Conservation (phyloP, 2,797 vertebrate species). For the Acipenser ruthenus region DNA sequence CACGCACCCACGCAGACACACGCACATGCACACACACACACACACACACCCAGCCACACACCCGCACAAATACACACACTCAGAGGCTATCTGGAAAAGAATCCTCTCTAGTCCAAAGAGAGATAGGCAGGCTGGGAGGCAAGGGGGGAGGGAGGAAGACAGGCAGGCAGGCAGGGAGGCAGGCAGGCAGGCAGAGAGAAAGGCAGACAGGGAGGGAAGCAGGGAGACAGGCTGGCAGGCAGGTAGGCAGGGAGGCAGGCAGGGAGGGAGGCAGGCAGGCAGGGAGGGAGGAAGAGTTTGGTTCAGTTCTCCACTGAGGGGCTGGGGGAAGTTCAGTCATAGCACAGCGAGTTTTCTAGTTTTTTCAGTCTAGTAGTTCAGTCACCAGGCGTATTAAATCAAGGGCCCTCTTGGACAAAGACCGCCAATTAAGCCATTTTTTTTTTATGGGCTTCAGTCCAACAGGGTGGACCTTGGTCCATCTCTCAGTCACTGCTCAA, state of each 20-base stretch:
- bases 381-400: constrained; percentile 62
- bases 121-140: too few species aligned
- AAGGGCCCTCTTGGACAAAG: constrained; percentile 56
- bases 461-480: constrained; percentile 46
- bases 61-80: too few species aligned
- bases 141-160: too few species aligned
- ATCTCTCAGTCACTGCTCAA: constrained; percentile 35
- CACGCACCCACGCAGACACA: too few species aligned
- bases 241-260: not conserved
- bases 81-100: too few species aligned
- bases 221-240: not conserved
- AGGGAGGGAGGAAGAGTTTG: constrained; percentile 42
- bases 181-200: not conserved
- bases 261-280: constrained; percentile 8
- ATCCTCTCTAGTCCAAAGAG: too few species aligned
- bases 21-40: too few species aligned
- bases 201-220: not conserved
- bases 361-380: constrained; percentile 61
- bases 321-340: constrained; percentile 30
- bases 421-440: constrained; percentile 56
- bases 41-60: too few species aligned
- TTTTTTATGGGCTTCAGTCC: constrained; percentile 44
- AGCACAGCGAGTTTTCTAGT: constrained; percentile 52
- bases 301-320: constrained; percentile 52
- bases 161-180: not conserved